Base-by-base conservation (phyloP, 2,888 invertebrate genomes). In the Argynnis bischoffii region DNA sequence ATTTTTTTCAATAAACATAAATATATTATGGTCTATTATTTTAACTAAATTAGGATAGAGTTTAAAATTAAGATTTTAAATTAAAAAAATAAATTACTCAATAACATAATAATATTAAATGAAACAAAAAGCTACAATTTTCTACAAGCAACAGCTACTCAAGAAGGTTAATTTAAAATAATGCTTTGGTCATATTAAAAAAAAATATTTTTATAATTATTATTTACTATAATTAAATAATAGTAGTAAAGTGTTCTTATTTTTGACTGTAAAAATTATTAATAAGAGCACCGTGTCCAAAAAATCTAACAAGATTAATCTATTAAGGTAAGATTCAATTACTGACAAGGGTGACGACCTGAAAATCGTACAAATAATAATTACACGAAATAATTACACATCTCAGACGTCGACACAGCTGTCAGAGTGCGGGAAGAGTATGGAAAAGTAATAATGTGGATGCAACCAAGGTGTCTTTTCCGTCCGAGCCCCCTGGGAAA, bases 401-500 rank as follows among this genome's bases (percentile, higher is more conserved):
- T 79, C 77, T 80, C 81, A 71, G 70, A 72, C 77, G 75, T 81
- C 73, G 67, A 63, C 66, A 50, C 69, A 82, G 81, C 83, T 85
- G 86, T 84, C 84, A 81, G 78, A 60, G 50, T 53, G 50, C 61
- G 61, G 61, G 35, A 15, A 51, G 61, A 78, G 81, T 82, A 90
- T 89, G 85, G 86, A 81, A 89, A 90, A 92, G 91, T 90, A 92
- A 92, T 92, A 91, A 85, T 81, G 86, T 79, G 79, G 85, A 90
- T 89, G 89, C 86, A 83, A 80, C 83, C 76, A 83, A 91, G 92
- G 90, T 91, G 91, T 90, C 91, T 91, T 91, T 90, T 89, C 84
- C 86, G 87, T 88, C 86, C 85, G 84, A 83, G 80, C 84, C 92
- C 90, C 91, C 77, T 87, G 92, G 92, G 92, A 92, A 92, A 92